A percentile compares a stretch with the other conserved stretches of the same genome.
phyloP scores from a whole-genome alignment of 2,797 vertebrate species.

The Cossypha dichroa region DNA sequence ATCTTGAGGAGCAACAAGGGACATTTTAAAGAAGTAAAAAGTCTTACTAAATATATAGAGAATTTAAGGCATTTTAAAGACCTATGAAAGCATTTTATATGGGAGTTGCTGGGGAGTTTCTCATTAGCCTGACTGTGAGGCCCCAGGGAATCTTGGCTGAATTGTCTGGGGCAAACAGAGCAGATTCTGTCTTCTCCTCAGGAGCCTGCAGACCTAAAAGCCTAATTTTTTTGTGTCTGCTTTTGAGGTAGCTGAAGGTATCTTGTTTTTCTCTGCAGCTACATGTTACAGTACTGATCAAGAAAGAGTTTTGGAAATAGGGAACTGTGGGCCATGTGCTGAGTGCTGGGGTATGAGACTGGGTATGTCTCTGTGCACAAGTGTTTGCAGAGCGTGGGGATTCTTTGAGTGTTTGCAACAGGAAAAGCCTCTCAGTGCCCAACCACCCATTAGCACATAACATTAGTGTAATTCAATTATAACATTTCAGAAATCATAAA shows the following conservation, averaged over 20 bases:
- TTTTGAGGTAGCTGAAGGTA: background rate
- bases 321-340: rapidly evolving
- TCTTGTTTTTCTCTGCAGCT: background rate
- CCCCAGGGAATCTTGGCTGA: slow-evolving; percentile 60
- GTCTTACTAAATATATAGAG: slow-evolving; percentile 73
- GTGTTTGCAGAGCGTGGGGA: background rate
- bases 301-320: background rate
- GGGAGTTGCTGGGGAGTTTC: slow-evolving; percentile 71
- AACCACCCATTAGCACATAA: background rate
- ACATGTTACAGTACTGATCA: background rate
- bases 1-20: slow-evolving; percentile 62
- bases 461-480: background rate
- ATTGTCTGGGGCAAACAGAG: slow-evolving; percentile 70
- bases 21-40: slow-evolving; percentile 68
- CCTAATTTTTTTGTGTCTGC: slow-evolving; percentile 12
- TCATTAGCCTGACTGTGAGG: slow-evolving; percentile 66
- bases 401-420: background rate
- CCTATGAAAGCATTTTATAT: slow-evolving; percentile 71
- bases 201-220: slow-evolving; percentile 55
- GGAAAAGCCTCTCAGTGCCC: background rate
- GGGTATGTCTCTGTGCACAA: rapidly evolving
- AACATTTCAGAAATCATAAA: background rate
- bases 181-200: slow-evolving; percentile 40
- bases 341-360: background rate
- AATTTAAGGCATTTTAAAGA: slow-evolving; percentile 78